Evolutionary conservation across 2,113 vertebrate species (phyloP), one percentile per base, ranked within the genome.

Genomic region (Dipodomys spectabilis): DNA sequence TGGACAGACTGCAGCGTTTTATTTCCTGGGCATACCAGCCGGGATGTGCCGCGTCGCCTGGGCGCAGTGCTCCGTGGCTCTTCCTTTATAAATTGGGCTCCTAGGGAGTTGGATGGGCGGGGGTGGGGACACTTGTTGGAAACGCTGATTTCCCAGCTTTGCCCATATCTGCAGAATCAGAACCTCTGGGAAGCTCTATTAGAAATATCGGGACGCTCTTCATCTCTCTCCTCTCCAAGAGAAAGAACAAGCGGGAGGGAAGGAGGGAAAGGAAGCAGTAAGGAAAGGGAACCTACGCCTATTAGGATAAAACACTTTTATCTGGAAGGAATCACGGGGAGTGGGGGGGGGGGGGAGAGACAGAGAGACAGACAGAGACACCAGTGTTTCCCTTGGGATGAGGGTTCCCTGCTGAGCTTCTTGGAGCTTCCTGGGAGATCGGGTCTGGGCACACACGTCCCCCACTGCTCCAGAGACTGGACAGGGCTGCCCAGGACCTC

Each of bases 131-230:
- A n/a, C 6, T n/a, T 75, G 22, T 67, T 64, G 72, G 73, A 74
- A 89, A 82, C n/a, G 39, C 84, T 73, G 28, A 81, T 69, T 86
- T 67, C 39, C 39, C 35, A 83, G 77, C n/a, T 49, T 85, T 39
- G 18, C 60, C 72, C 57, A 67, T 6, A 57, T 22, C 7, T 64
- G 16, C 79, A 92, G 77, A 72, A 60, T 35, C 68, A 19, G 72
- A 69, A 65, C 5, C 20, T 87, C 68, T 28, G 10, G 64, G 32
- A 79, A 28, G 60, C 75, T 62, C 0, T 62, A 72, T 78, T 82
- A 65, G 84, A 91, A 11, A 32, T 27, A 62, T 64, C 88, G 35
- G 22, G 45, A 53, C 35, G 39, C 7, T 84, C 30, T 69, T 69
- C 27, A 53, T 53, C 49, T 49, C 28, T 62, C 45, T 57, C 18